Evolutionary conservation across 2,113 vertebrate species (phyloP), one percentile per base, ranked within the genome.

Genomic region (Strigops habroptila): DNA sequence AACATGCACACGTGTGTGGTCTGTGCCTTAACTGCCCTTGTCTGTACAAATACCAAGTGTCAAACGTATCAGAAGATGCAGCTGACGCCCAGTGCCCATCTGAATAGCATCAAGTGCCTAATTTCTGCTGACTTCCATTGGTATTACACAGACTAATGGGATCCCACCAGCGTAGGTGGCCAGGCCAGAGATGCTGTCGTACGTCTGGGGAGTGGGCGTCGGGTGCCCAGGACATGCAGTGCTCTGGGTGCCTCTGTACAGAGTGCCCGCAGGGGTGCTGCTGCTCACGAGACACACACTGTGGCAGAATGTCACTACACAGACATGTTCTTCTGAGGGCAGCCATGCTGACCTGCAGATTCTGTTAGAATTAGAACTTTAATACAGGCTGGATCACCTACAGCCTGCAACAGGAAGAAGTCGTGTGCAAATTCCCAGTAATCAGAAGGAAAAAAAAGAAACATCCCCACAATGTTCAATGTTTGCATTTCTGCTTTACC

Each of bases 181-280:
- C 3, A 4, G 48, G 35, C 79, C n/a, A 62, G 59, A 62, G 59
- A 25, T 27, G 59, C 59, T 24, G 25, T 18, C 2, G 31, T 6
- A 2, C 2, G 1, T 7, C 46, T 13, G 67, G 18, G 33, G 14
- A n/a, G 57, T 1, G 6, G 64, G 51, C 3, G 2, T 1, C 0
- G 0, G 37, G 0, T 14, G 31, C 43, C 43, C 24, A 2, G 21
- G 51, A 11, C 11, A 1, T 0, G 7, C 0, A 1, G 1, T 3
- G 25, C n/a, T 41, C 2, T 4, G 63, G 48, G 48, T 23, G 25
- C 35, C 5, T 10, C 41, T 3, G 21, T 27, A 55, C 43, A 18
- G 41, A 14, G 7, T 59, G 33, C 57, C 57, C 1, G 1, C 21
- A 7, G 52, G 31, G 1, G 28, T 0, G 18, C 24, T 3, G 17